Percentiles rank a stretch among this genome's conserved stretches.
These are phyloP conservation scores for Gulo gulo DNA, from an alignment of 2,113 vertebrate genomes.

Conservation along the genomic window DNA sequence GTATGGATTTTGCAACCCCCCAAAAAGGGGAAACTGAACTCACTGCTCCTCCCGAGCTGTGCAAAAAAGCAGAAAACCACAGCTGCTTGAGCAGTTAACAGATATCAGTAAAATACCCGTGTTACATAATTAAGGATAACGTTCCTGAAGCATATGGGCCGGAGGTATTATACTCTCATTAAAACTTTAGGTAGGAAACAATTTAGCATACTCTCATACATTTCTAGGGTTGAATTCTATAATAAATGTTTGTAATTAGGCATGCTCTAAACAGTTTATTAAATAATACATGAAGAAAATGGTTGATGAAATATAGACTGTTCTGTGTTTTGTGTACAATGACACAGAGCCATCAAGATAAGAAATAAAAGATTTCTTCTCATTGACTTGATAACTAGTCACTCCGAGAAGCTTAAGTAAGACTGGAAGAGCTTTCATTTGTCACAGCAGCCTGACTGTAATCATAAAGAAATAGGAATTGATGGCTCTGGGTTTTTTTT, in stretches of 20 bases:
- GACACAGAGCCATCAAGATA: slow-evolving; percentile 40
- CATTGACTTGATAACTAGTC: slow-evolving; percentile 68
- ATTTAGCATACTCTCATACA: slow-evolving; percentile 73
- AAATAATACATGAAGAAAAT: slow-evolving; percentile 85
- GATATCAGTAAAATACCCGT: slow-evolving; percentile 85
- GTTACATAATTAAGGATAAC: slow-evolving; percentile 92
- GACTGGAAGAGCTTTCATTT: slow-evolving; percentile 48
- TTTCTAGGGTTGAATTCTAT: slow-evolving; percentile 78
- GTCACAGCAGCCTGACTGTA: neutral
- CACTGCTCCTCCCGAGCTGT: slow-evolving; percentile 84
- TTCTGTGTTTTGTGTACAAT: slow-evolving; percentile 53
- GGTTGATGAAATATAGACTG: slow-evolving; percentile 62
- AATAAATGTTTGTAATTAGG: slow-evolving; percentile 85
- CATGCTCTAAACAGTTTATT: slow-evolving; percentile 81
- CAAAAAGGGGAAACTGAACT: slow-evolving; percentile 87
- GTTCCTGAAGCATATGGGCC: slow-evolving; percentile 88
- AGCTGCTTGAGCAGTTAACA: slow-evolving; percentile 91
- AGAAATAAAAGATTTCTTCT: slow-evolving; percentile 61
- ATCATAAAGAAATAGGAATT: slow-evolving; percentile 67
- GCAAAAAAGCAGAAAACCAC: slow-evolving; percentile 90
- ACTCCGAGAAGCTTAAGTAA: slow-evolving; percentile 65
- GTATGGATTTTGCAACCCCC: slow-evolving; percentile 89
- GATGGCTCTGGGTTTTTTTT: neutral
- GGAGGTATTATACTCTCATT: slow-evolving; percentile 87
- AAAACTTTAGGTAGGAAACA: slow-evolving; percentile 87